Conservation (phyloP, 2,113 vertebrate species). For the Sinocyclocheilus grahami region DNA sequence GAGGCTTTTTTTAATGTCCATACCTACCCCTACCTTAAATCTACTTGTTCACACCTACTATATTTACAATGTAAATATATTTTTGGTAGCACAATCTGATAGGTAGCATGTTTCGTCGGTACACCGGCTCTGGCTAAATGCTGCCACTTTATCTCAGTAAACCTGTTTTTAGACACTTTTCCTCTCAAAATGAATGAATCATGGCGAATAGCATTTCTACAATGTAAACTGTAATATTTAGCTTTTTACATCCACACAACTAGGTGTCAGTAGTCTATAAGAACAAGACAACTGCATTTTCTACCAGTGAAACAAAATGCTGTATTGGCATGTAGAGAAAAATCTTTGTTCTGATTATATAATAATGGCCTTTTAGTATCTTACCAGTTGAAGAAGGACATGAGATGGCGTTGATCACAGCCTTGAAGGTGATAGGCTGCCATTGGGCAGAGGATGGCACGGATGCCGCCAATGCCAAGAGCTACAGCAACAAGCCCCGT, state of each 20-base stretch:
- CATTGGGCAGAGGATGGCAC: conserved; percentile 83
- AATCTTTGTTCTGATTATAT: background rate
- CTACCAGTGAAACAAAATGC: background rate
- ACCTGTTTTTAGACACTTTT: background rate
- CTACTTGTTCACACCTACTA: too few species aligned
- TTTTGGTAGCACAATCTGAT: too few species aligned
- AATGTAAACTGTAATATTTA: background rate
- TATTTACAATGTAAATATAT: too few species aligned
- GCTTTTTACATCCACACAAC: background rate
- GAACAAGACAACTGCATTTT: background rate
- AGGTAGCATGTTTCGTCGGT: too few species aligned
- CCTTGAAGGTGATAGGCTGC: conserved; percentile 79
- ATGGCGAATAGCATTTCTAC: background rate
- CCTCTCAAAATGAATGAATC: background rate
- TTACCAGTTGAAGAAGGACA: conserved; percentile 90
- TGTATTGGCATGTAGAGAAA: background rate
- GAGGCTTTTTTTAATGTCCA: too few species aligned
- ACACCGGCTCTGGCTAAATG: too few species aligned
- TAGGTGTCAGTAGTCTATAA: background rate
- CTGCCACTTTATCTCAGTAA: background rate
- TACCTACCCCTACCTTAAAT: too few species aligned
- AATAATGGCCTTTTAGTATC: conserved; percentile 37
- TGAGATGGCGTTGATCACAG: conserved; percentile 74
- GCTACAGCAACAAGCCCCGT: conserved; percentile 80
- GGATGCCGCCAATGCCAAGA: conserved; percentile 85